Conservation (phyloP, 2,113 vertebrate species). For the Nannospalax galili region DNA sequence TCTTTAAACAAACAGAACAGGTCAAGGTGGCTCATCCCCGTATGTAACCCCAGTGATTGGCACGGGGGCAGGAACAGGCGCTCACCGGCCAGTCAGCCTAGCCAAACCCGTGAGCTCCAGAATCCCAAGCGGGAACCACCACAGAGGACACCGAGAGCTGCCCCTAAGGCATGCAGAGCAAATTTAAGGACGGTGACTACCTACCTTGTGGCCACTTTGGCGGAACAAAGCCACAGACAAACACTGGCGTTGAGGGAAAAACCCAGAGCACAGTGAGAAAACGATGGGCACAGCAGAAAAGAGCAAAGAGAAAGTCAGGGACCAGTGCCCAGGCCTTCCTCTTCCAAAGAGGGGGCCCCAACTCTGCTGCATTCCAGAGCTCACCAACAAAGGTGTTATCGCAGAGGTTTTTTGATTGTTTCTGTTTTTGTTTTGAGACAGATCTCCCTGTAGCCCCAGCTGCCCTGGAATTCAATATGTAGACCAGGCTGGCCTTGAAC, state of each 20-base stretch:
- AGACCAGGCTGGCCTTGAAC: no score
- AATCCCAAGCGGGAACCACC: not conserved
- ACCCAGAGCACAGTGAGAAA: no score
- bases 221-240: not conserved
- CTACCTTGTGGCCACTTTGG: not conserved
- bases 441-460: no score
- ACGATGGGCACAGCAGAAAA: no score
- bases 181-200: not conserved
- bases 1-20: not conserved
- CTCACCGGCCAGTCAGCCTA: not conserved
- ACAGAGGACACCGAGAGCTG: no score
- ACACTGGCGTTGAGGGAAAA: not conserved
- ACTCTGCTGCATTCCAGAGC: not conserved
- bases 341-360: not conserved
- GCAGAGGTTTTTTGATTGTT: no score
- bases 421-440: no score
- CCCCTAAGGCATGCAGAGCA: not conserved
- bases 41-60: not conserved
- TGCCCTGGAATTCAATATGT: no score
- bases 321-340: not conserved
- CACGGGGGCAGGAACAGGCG: not conserved
- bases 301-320: not conserved
- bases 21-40: no score
- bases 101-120: no score
- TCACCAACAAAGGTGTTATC: no score